phyloP scores from a whole-genome alignment of 2,888 invertebrate genomes.

The Arge pagana region DNA sequence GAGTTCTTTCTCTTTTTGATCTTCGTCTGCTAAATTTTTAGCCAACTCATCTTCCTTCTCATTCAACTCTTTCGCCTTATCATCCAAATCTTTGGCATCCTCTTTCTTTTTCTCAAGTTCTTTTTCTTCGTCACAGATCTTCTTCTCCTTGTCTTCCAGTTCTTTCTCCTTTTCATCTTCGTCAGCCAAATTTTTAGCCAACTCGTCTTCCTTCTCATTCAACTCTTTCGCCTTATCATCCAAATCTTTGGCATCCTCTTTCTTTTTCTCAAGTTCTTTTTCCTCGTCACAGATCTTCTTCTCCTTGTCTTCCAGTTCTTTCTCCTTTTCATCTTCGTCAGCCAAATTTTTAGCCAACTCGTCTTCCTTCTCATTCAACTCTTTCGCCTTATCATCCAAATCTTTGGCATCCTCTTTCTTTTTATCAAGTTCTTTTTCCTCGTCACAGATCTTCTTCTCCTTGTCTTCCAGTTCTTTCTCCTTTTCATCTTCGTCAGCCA shows the following conservation, averaged over 20 bases:
- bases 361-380: conserved; percentile 1
- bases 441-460: conserved; percentile 1
- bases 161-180: too few species aligned
- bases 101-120: neutral
- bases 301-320: neutral
- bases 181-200: too few species aligned
- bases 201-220: too few species aligned
- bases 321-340: neutral
- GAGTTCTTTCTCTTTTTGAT: too few species aligned
- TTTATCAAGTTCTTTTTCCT: conserved; percentile 1
- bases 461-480: neutral
- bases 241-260: neutral
- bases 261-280: neutral
- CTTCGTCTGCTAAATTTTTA: too few species aligned
- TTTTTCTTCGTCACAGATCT: neutral
- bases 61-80: conserved; percentile 13
- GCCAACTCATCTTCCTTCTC: neutral
- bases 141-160: neutral
- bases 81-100: neutral
- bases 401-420: neutral
- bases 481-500: neutral
- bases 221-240: neutral
- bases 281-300: neutral
- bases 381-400: conserved; percentile 13
- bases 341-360: neutral